phyloP scores from a whole-genome alignment of 2,113 vertebrate genomes.

The Pagrus major region DNA sequence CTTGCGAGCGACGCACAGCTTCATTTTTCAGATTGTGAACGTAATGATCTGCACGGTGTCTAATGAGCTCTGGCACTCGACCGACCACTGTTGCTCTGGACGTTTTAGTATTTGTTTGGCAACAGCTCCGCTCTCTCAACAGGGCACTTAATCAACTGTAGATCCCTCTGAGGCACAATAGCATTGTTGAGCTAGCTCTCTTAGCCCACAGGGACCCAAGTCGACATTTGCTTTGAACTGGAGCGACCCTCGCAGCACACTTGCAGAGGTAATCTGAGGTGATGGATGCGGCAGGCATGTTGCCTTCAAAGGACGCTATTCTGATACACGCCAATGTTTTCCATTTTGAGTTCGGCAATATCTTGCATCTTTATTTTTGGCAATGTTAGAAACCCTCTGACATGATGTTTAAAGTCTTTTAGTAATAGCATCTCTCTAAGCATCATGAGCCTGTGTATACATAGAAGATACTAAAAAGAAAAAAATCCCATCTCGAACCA shows the following conservation, averaged over 20 bases:
- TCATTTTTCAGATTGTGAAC: background rate
- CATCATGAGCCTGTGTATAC: background rate
- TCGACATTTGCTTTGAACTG: slow-evolving; percentile 44
- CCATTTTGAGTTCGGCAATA: background rate
- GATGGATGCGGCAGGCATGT: slow-evolving; percentile 6
- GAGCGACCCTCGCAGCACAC: slow-evolving; percentile 37
- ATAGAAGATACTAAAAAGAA: too few species aligned
- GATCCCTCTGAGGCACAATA: slow-evolving; percentile 64
- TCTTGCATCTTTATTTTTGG: background rate
- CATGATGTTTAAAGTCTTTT: background rate
- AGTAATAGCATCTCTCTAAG: background rate
- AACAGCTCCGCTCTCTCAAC: slow-evolving; percentile 55
- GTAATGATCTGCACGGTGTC: slow-evolving; percentile 2
- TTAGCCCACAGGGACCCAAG: slow-evolving; percentile 40
- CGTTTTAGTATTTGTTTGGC: slow-evolving; percentile 55
- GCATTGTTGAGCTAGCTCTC: slow-evolving; percentile 47
- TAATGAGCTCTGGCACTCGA: slow-evolving; percentile 46
- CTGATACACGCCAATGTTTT: background rate
- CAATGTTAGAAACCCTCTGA: too few species aligned
- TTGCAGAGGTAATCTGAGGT: slow-evolving; percentile 7
- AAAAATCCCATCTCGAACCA: too few species aligned
- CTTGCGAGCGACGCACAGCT: background rate
- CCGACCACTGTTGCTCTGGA: slow-evolving; percentile 40
- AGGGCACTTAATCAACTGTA: slow-evolving; percentile 63
- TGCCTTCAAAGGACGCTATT: background rate